Base-by-base conservation (phyloP, 2,797 vertebrate genomes). In the Astyanax mexicanus region DNA sequence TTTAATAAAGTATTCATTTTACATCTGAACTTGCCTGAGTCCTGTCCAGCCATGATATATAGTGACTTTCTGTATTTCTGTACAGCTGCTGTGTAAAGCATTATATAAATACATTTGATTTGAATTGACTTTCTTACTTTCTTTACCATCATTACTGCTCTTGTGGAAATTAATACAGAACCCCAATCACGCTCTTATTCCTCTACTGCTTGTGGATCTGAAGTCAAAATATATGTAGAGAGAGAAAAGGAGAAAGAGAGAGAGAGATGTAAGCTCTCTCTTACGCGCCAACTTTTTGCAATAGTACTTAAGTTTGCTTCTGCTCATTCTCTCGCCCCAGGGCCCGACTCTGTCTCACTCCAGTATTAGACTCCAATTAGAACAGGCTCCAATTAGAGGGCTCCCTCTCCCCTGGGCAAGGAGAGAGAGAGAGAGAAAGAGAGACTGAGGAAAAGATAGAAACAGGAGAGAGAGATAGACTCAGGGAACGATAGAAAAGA, bases 331-430 rank as follows among this genome's bases (percentile, higher is more conserved):
- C 94, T 95, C 94, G 96, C 97, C 97, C 94, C 94, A 93, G 95
- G 96, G 95, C 94, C 94, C 92, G 85, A 95, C 95, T 97, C 95
- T 93, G 95, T 95, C 94, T 95, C 95, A 96, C 97, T 96, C 94
- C 95, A 98, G 97, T 98, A 98, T 98, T 98, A 97, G 96, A 96
- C 96, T 78, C 97, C 97, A 98, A 98, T 98, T 98, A 98, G 97
- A 98, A 97, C 96, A 97, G 96, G 96, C 96, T 97, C 96, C 97
- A 98, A 98, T 98, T 98, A 98, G 95, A 95, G 96, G 96, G 90
- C 90, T 93, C 92, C 94, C 93, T 95, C 94, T 95, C 96, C 97
- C 96, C 93, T 92, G 90, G 96, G 97, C 96, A 96, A 96, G 92
- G 96, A 95, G 95, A 97, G 95, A 95, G 95, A 97, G 96, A 96